A percentile compares a stretch with the other conserved stretches of the same genome.
Evolutionary conservation across 2,113 vertebrate species (phyloP).

Genomic region (Halcyon senegalensis): DNA sequence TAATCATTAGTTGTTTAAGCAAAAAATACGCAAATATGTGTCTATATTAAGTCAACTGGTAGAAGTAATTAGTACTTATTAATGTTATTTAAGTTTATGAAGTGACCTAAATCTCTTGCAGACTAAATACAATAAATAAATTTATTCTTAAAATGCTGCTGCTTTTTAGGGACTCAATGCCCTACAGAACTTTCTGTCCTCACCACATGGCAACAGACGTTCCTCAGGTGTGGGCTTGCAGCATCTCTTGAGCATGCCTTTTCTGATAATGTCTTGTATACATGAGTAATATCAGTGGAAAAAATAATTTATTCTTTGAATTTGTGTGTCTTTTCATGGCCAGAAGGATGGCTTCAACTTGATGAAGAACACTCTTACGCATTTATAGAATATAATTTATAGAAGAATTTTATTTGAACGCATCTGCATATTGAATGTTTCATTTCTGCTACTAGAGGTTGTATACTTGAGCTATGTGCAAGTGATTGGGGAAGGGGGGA

Average conservation of each 20-base stretch:
- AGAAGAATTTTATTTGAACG: neutral
- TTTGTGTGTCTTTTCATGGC: neutral
- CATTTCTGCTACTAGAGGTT: neutral
- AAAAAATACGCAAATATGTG: neutral
- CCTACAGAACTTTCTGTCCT: neutral
- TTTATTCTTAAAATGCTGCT: neutral
- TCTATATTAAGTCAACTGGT: neutral
- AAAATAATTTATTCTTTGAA: neutral
- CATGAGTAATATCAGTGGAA: neutral
- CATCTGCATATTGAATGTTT: neutral
- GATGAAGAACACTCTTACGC: neutral
- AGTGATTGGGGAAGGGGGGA: neutral
- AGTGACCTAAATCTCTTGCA: neutral
- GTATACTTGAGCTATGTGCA: neutral
- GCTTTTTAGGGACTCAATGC: neutral
- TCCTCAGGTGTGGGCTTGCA: neutral
- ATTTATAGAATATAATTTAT: neutral
- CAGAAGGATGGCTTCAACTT: neutral
- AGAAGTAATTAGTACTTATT: neutral
- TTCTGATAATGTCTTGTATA: neutral
- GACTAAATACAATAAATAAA: neutral
- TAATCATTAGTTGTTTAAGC: neutral
- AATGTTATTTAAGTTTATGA: neutral
- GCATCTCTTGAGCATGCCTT: neutral
- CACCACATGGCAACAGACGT: neutral